Base-by-base conservation (phyloP, 2,888 invertebrate species). In the Cantharis rustica region DNA sequence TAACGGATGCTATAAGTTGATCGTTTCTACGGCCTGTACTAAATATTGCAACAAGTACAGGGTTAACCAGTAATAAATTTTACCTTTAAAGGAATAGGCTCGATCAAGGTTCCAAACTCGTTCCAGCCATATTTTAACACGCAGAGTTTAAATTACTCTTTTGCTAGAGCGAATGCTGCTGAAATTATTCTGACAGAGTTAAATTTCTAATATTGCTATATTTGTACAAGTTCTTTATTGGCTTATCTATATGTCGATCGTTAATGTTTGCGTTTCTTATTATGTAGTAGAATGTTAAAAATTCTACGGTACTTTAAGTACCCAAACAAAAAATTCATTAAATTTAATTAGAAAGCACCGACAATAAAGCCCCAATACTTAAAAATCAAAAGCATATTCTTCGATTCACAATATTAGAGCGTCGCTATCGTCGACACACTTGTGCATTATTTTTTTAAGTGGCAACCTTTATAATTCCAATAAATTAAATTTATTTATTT, bases 21-120 rank as follows among this genome's bases (percentile, higher is more conserved):
- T 69, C 74, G 70, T 70, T 74, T 74, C 70, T 63, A 74, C 74
- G 70, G 69, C 74, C 23, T 69, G 64, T 70, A 74, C 73, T 70
- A 74, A 74, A 74, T 70, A 74, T 70, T 69, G 27, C 73, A 61
- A 68, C 61, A 62, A n/a, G 61, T 73, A 69, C 73, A 68, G 73
- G 73, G 73, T 69, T 61, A 73, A 73, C 73, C 61, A 73, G 73
- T 73, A 73, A 73, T 73, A 73, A 73, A 73, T 73, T 73, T 69
- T 73, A 31, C 16, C 73, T 73, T 62, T 69, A 73, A 73, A 73
- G 73, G 73, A 73, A 73, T 68, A 68, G 20, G 61, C 72, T 72
- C 72, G 72, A 68, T 68, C 68, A n/a, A 16, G 72, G 72, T 47
- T 68, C 68, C 9, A 16, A 66, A 69, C 73, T 69, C 26, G 73